Evolutionary conservation across 2,797 vertebrate genomes (phyloP), one percentile per base, ranked within the genome.

Genomic region (Peromyscus nudipes): DNA sequence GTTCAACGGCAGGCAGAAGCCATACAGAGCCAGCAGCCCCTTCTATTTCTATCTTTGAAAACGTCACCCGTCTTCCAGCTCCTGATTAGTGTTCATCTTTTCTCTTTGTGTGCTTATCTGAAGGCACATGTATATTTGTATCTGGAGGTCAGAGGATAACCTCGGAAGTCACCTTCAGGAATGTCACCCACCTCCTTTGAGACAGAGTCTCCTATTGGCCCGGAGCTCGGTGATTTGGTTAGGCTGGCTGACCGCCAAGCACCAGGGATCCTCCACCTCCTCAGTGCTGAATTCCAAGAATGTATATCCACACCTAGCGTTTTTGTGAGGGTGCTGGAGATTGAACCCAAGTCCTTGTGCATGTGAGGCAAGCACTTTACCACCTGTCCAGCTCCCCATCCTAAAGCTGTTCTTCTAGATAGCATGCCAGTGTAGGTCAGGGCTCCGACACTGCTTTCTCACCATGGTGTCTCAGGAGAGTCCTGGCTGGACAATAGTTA

Each of bases 401-500:
- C 25, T 43, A 19, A 31, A 10, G 43, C 62, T 60, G 0, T 0
- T 52, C 80, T n/a, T 84, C 91, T 7, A 73, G 57, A 29, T 13
- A 11, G 40, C 40, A 34, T 4, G 2, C n/a, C 52, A 23, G 31
- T 31, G 31, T 1, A 31, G 86, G 65, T 57, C 60, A 49, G 69
- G 29, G 14, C 34, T 82, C 34, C 0, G 0, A 6, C 12, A 80
- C 62, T 55, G 73, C 73, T 67, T 80, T 77, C 11, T 29, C 17
- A 2, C 16, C 13, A 2, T 1, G 25, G 0, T 31, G 7, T 2
- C 60, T 40, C 5, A 21, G 37, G n/a, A 13, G 34, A 21, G 40
- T 31, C 40, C 43, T 79, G 2, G 3, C 25, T 17, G 46, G 37
- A 79, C 60, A 31, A 14, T 4, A 27, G 37, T 40, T 88, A 40